These are phyloP conservation scores for Neoscelio sp. DNA, from an alignment of 2,888 invertebrate genomes.

Conservation along the genomic window DNA sequence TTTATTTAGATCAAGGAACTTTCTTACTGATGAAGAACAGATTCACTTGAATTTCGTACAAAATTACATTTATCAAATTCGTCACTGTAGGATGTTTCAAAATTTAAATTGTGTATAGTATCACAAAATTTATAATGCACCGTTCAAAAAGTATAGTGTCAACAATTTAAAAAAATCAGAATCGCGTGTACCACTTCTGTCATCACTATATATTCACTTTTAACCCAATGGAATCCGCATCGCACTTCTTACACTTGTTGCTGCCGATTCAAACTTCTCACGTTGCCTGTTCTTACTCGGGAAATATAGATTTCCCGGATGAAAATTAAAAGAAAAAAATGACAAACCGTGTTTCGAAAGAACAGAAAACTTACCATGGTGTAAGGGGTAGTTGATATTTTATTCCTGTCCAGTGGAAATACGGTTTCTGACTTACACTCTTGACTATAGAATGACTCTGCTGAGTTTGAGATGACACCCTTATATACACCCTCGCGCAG, in stretches of 20 bases:
- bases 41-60: too few species aligned
- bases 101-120: too few species aligned
- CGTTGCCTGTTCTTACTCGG: background rate
- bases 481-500: constrained; percentile 81
- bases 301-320: too few species aligned
- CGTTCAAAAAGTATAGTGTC: background rate
- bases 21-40: too few species aligned
- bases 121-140: too few species aligned
- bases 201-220: constrained; percentile 18
- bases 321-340: background rate
- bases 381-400: constrained; percentile 28
- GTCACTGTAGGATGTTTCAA: too few species aligned
- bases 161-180: background rate
- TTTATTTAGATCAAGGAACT: too few species aligned
- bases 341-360: background rate
- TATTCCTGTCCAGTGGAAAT: constrained; percentile 40
- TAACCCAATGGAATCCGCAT: constrained; percentile 10
- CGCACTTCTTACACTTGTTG: constrained; percentile 53
- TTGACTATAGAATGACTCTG: constrained; percentile 78
- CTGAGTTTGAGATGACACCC: constrained; percentile 79
- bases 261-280: constrained; percentile 26
- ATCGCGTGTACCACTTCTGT: constrained; percentile 7
- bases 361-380: constrained; percentile 59
- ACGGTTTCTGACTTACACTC: constrained; percentile 71
- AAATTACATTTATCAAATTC: too few species aligned